Evolutionary conservation across 2,113 vertebrate species (phyloP).

Genomic region (Irena cyanogastra): DNA sequence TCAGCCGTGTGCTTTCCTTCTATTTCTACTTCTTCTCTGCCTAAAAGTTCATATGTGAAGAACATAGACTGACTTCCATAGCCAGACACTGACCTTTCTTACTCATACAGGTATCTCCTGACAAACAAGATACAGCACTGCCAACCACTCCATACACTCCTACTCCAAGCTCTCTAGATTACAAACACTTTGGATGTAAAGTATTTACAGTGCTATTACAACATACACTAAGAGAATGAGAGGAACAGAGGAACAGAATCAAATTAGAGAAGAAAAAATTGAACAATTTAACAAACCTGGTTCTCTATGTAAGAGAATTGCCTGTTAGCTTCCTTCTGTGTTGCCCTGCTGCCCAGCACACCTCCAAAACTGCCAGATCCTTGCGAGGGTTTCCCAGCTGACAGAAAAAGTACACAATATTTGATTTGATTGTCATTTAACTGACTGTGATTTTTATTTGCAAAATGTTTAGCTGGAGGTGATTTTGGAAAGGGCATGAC

Average conservation of each 20-base stretch:
- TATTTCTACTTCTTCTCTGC: background rate
- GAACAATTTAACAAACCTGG: slow-evolving; percentile 78
- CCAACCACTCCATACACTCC: background rate
- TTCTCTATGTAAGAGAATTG: slow-evolving; percentile 81
- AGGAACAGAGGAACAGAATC: background rate
- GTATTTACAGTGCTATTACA: background rate
- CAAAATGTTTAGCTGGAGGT: background rate
- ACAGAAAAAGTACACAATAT: background rate
- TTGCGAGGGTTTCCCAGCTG: slow-evolving; percentile 86
- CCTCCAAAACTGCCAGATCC: slow-evolving; percentile 91
- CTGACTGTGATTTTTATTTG: background rate
- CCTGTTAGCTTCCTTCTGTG: slow-evolving; percentile 84
- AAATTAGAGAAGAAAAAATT: background rate
- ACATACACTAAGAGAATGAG: background rate
- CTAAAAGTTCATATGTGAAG: background rate
- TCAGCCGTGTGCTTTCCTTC: background rate
- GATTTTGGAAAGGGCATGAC: background rate
- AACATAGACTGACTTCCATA: background rate
- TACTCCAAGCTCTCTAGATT: background rate
- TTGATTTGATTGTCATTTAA: background rate
- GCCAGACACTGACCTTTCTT: background rate
- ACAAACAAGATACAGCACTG: background rate
- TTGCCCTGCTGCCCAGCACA: slow-evolving; percentile 83
- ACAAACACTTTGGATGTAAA: background rate
- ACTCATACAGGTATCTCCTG: background rate